These are phyloP conservation scores for Platyscapa corneri DNA, from an alignment of 1,140 invertebrate genomes.

Conservation along the genomic window DNA sequence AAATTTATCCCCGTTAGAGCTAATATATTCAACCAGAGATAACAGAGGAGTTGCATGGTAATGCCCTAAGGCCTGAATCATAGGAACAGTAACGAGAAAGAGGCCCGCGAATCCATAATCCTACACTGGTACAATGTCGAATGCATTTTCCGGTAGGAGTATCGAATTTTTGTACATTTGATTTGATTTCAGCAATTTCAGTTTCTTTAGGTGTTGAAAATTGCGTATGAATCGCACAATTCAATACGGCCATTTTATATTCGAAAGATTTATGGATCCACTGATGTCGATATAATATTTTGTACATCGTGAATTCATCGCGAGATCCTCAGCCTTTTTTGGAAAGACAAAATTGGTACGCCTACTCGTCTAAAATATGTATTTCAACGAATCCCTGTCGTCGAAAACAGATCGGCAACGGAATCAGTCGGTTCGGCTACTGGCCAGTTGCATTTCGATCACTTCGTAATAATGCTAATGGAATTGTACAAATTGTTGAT, in stretches of 20 bases:
- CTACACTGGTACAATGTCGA: neutral
- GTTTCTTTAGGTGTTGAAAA: neutral
- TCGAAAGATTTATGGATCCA: too few relatives aligned
- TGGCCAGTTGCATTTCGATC: neutral
- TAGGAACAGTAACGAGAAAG: too few relatives aligned
- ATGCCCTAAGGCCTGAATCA: too few relatives aligned
- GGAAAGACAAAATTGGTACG: neutral
- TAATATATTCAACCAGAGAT: neutral
- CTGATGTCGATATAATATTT: neutral
- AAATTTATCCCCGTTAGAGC: neutral
- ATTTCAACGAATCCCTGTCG: too few relatives aligned
- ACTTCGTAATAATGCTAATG: neutral
- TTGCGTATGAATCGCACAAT: too few relatives aligned
- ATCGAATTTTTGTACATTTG: neutral
- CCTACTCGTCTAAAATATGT: neutral
- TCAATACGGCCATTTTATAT: too few relatives aligned
- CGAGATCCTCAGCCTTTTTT: neutral
- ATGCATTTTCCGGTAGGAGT: neutral
- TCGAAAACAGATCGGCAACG: too few relatives aligned
- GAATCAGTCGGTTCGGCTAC: too few relatives aligned
- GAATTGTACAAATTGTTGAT: slow-evolving; percentile 35
- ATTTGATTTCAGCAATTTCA: neutral
- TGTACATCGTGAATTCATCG: neutral
- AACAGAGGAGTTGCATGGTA: neutral
- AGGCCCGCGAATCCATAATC: too few relatives aligned